Percentiles rank a stretch among this genome's conserved stretches.
Conservation (phyloP, 2,797 vertebrate genomes). For the Tangara arthus region DNA sequence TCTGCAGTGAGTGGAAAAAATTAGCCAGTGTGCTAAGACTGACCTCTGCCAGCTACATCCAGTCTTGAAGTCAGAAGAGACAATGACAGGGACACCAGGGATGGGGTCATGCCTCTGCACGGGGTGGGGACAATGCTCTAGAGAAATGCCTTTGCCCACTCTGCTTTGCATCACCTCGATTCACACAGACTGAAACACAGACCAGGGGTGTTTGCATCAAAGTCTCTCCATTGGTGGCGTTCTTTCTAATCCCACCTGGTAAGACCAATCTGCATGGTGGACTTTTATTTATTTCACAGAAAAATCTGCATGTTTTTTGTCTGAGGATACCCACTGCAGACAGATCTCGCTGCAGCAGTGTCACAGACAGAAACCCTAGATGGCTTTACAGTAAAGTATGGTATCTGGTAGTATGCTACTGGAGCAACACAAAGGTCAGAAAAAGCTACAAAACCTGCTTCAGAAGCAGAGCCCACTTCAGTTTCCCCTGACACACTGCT, state of each 20-base stretch:
- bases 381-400: neutral
- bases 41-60: neutral
- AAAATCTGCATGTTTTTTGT: neutral
- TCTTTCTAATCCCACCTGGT: neutral
- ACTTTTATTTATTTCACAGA: neutral
- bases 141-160: neutral
- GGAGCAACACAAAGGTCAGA: neutral
- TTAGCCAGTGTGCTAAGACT: neutral
- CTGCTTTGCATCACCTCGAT: neutral
- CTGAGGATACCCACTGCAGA: neutral
- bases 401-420: neutral
- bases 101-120: fast-evolving
- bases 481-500: neutral
- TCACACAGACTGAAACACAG: neutral
- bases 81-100: fast-evolving
- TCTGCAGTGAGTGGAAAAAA: neutral
- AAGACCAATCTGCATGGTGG: neutral
- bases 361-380: neutral
- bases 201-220: neutral
- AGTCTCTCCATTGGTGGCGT: neutral
- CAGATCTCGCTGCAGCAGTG: neutral
- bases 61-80: neutral
- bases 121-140: fast-evolving
- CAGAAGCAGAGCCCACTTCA: neutral
- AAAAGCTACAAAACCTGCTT: neutral